These are phyloP conservation scores for Macrosoma leucophasiata DNA, from an alignment of 2,888 invertebrate species.

Conservation along the genomic window DNA sequence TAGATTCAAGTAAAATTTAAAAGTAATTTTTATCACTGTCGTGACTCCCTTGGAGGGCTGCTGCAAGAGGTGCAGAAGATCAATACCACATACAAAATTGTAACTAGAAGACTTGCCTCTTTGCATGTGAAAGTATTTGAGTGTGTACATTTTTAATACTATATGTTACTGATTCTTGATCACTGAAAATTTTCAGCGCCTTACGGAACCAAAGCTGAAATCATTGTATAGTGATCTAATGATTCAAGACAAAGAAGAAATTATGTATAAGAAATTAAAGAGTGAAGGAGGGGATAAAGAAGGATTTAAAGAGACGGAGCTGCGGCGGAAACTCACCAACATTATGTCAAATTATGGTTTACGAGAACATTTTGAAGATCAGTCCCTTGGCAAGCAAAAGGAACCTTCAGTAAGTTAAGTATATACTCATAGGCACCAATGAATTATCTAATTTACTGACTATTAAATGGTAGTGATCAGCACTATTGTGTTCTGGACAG, in stretches of 20 bases:
- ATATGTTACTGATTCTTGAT: too few species aligned
- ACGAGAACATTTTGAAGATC: constrained; percentile 85
- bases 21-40: too few species aligned
- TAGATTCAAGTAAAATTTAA: too few species aligned
- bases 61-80: too few species aligned
- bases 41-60: too few species aligned
- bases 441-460: neutral
- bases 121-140: too few species aligned
- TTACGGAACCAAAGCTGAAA: constrained; percentile 89
- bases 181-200: constrained; percentile 81
- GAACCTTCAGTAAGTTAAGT: constrained; percentile 71
- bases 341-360: constrained; percentile 90
- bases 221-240: constrained; percentile 92
- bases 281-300: constrained; percentile 91
- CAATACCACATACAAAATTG: too few species aligned
- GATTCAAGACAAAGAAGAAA: constrained; percentile 94
- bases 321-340: constrained; percentile 86
- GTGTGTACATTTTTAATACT: too few species aligned
- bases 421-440: too few species aligned
- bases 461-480: too few species aligned
- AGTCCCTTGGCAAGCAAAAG: constrained; percentile 74
- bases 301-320: constrained; percentile 86
- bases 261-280: constrained; percentile 87
- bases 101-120: too few species aligned
- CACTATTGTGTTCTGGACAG: too few species aligned